Evolutionary conservation across 2,888 invertebrate genomes (phyloP).

Genomic region (Dryocosmus kuriphilus): DNA sequence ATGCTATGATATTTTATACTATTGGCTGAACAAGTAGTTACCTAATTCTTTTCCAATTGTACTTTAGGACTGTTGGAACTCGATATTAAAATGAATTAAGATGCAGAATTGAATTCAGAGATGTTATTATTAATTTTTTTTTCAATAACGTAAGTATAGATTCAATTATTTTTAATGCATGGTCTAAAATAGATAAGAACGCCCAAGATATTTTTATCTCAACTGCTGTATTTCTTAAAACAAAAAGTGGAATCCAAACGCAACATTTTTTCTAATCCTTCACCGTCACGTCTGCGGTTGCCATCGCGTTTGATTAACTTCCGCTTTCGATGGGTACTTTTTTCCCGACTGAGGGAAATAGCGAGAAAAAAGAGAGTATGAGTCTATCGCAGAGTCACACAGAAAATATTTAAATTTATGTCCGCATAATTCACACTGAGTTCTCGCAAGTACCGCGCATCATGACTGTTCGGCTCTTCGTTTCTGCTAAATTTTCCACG

Average conservation of each 20-base stretch:
- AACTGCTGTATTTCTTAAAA: no score
- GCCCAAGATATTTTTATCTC: no score
- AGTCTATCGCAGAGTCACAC: constrained; percentile 20
- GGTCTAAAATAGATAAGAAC: no score
- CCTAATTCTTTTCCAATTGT: no score
- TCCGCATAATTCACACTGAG: constrained; percentile 20
- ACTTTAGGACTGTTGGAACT: no score
- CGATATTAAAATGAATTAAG: no score
- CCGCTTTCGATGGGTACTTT: constrained; percentile 49
- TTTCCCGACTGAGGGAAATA: constrained; percentile 15
- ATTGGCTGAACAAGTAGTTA: no score
- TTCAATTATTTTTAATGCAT: no score
- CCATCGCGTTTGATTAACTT: constrained; percentile 57
- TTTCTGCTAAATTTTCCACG: constrained; percentile 10
- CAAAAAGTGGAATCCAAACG: background rate
- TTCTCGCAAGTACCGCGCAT: constrained; percentile 8
- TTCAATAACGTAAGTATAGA: no score
- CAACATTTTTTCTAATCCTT: constrained; percentile 27
- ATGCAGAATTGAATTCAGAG: no score
- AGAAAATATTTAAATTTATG: constrained; percentile 35
- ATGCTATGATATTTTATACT: no score
- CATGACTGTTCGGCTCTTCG: constrained; percentile 12
- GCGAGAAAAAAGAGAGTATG: background rate
- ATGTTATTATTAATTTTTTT: no score
- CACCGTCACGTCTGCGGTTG: constrained; percentile 44